phyloP scores from a whole-genome alignment of 2,888 invertebrate species.

The Gymnocheta viridis region DNA sequence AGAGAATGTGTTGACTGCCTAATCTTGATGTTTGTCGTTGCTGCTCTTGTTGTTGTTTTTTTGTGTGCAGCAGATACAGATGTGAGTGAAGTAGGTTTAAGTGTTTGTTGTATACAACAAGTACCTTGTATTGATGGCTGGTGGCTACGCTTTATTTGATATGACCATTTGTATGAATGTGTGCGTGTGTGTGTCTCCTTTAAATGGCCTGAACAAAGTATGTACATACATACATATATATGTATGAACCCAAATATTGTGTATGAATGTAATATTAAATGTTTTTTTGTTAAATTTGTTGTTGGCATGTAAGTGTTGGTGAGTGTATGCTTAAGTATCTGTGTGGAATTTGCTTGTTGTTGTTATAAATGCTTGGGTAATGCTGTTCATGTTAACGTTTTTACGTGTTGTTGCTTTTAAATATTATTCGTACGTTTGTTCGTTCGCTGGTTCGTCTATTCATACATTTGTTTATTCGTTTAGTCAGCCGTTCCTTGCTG shows the following conservation, averaged over 20 bases:
- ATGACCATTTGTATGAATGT: slow-evolving; percentile 45
- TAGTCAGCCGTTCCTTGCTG: slow-evolving; percentile 40
- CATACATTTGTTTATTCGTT: slow-evolving; percentile 50
- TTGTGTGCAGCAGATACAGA: slow-evolving; percentile 7
- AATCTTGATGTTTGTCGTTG: slow-evolving; percentile 53
- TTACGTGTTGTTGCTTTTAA: slow-evolving; percentile 47
- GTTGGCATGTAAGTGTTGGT: slow-evolving; percentile 30
- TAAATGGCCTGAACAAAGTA: slow-evolving; percentile 62
- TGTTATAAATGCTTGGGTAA: slow-evolving; percentile 47
- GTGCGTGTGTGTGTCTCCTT: slow-evolving; percentile 34
- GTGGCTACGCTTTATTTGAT: slow-evolving; percentile 80
- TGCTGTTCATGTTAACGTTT: slow-evolving; percentile 56
- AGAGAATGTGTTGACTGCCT: slow-evolving; percentile 53
- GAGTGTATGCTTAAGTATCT: slow-evolving; percentile 39
- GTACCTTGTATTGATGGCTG: slow-evolving; percentile 70
- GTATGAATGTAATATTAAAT: slow-evolving; percentile 49
- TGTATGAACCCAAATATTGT: slow-evolving; percentile 50
- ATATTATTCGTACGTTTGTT: slow-evolving; percentile 29
- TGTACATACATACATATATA: too few species aligned
- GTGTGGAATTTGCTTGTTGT: slow-evolving; percentile 43
- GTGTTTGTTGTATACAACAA: slow-evolving; percentile 57
- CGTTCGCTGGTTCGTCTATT: slow-evolving; percentile 35
- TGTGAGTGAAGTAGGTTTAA: slow-evolving; percentile 17
- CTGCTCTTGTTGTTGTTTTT: slow-evolving; percentile 11
- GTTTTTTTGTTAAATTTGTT: slow-evolving; percentile 15